Base-by-base conservation (phyloP, 1,140 invertebrate genomes). In the Amyelois transitella region DNA sequence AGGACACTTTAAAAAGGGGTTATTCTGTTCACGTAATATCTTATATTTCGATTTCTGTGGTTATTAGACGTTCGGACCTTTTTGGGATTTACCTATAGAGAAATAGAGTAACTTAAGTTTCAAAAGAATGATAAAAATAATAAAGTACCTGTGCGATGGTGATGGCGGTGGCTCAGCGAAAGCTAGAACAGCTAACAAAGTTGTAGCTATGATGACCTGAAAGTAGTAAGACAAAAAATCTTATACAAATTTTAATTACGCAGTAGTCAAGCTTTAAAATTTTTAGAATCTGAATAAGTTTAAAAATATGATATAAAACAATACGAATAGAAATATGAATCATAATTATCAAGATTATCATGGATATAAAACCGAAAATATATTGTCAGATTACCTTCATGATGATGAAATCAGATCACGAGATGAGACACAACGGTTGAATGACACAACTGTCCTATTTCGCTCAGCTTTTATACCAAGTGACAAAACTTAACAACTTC, bases 141-240 rank as follows among this genome's bases (percentile, higher is more conserved):
- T 19, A 48, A n/a, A 3, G 55, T 72, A 81, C 81, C 78, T 81
- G 55, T 81, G 80, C 1, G 80, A 83, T 2, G 65, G 80, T 1
- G 80, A 79, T 1, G 65, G 72, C 0, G 81, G 78, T 1, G 74
- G 74, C 43, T 84, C 78, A 0, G 78, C 75, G 4, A 57, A 51
- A 0, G 61, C 66, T 2, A 73, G 18, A 2, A 69, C 64, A 0
- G 64, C 65, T 0, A 70, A 43, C 12, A 51, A 24, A n/a, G 66
- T 38, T 3, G 55, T 22, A 20, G 58, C 55, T 1, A 75, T 45
- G 0, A 80, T 49, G 18, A 50, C 54, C 81, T 84, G 75, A 52
- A 73, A 79, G 19, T 21, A 53, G 17, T 43, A 43, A 43, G 1
- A 48, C n/a, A n/a, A 2, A 12, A n/a, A n/a, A 6, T 12, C 10